These are phyloP conservation scores for Ligdia adustata DNA, from an alignment of 2,888 invertebrate genomes.

Conservation along the genomic window DNA sequence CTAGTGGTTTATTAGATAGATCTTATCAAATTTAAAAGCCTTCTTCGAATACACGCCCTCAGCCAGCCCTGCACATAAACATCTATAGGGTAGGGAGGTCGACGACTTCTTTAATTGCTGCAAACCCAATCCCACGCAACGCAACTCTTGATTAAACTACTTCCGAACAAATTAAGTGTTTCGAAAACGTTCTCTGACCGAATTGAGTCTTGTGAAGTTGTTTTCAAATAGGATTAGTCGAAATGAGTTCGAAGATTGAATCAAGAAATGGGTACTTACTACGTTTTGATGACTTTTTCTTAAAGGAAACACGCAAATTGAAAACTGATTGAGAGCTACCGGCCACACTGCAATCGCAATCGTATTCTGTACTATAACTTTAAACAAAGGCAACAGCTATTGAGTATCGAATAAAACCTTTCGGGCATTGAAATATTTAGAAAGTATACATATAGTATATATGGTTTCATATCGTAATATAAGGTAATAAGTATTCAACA, in stretches of 20 bases:
- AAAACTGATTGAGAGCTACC: conserved; percentile 3
- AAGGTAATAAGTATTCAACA: too few relatives aligned
- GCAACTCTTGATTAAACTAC: conserved; percentile 63
- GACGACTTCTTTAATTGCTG: conserved; percentile 66
- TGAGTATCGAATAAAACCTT: not conserved
- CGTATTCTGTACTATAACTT: not conserved
- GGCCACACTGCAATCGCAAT: not conserved
- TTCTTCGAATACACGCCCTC: not conserved
- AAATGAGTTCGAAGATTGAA: conserved; percentile 12
- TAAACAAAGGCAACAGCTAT: not conserved
- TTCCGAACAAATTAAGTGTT: conserved; percentile 57
- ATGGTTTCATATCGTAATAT: too few relatives aligned
- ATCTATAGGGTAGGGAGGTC: conserved; percentile 43
- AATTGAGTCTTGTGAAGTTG: conserved; percentile 41
- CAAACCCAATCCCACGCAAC: conserved; percentile 49
- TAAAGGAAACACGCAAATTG: conserved; percentile 11
- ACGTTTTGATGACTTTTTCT: conserved; percentile 10
- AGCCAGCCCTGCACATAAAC: conserved; percentile 16
- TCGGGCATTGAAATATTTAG: too few relatives aligned
- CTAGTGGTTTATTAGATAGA: too few relatives aligned
- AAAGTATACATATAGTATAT: too few relatives aligned
- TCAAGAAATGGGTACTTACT: conserved; percentile 3
- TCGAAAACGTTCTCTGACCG: conserved; percentile 42
- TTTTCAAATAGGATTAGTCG: conserved; percentile 27
- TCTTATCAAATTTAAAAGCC: too few relatives aligned